phyloP scores from a whole-genome alignment of 2,888 invertebrate genomes.

The Lycocerus yunnanus region DNA sequence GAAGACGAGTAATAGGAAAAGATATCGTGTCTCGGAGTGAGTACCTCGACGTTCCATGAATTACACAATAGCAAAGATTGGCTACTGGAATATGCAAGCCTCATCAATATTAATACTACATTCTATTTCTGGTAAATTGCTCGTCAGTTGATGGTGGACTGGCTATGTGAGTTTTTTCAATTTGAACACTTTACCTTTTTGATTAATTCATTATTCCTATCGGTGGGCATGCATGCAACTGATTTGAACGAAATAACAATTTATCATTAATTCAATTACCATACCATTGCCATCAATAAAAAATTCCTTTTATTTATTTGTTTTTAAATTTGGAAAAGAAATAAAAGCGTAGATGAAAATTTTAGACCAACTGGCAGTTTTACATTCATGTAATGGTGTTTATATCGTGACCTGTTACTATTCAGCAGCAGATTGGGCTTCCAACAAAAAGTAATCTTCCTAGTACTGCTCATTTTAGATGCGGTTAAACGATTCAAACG shows the following conservation, averaged over 20 bases:
- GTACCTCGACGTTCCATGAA: constrained; percentile 44
- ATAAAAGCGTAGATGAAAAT: background rate
- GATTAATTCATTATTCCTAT: background rate
- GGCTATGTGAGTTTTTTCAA: background rate
- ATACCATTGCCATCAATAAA: background rate
- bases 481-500: constrained; percentile 45
- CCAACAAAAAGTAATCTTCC: constrained; percentile 40
- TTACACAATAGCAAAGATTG: constrained; percentile 53
- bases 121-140: constrained; percentile 34
- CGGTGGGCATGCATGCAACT: background rate
- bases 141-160: background rate
- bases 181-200: background rate
- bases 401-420: constrained; percentile 36
- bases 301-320: background rate
- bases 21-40: constrained; percentile 23
- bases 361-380: constrained; percentile 10
- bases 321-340: background rate
- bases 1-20: constrained; percentile 26
- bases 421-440: constrained; percentile 30
- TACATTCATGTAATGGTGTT: constrained; percentile 21
- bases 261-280: background rate
- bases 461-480: constrained; percentile 45
- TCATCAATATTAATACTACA: constrained; percentile 53
- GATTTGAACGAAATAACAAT: background rate
- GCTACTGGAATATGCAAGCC: constrained; percentile 53